These are phyloP conservation scores for Macrophya annulata DNA, from an alignment of 2,888 invertebrate genomes.

Conservation along the genomic window DNA sequence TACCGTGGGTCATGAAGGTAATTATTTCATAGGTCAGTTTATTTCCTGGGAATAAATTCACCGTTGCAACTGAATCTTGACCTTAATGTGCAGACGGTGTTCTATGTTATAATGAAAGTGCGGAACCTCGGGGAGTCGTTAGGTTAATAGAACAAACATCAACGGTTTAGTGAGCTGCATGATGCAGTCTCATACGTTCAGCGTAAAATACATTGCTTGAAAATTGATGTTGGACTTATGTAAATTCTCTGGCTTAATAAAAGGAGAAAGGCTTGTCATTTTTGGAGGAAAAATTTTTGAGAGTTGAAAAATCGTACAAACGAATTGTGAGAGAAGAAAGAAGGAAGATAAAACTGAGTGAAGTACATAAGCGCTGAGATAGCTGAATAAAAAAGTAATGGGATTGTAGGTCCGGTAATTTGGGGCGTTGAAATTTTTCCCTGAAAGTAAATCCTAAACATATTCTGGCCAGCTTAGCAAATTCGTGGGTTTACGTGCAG, in stretches of 20 bases:
- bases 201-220: not conserved
- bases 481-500: conserved; percentile 63
- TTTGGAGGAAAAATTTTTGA: not conserved
- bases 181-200: not conserved
- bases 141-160: conserved; percentile 28
- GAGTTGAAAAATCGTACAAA: not conserved
- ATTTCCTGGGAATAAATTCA: not conserved
- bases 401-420: conserved; percentile 9
- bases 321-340: not conserved
- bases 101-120: conserved; percentile 19
- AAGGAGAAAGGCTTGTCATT: not conserved
- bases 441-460: conserved; percentile 73
- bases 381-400: not conserved
- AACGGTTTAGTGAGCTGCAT: conserved; percentile 11
- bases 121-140: conserved; percentile 31
- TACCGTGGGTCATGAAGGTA: not conserved
- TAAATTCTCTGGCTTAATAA: not conserved
- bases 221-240: not conserved
- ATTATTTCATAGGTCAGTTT: not conserved
- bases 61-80: not conserved
- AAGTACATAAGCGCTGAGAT: not conserved
- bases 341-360: not conserved
- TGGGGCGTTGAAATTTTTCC: conserved; percentile 41
- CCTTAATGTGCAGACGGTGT: not conserved
- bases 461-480: conserved; percentile 78